A percentile compares a stretch with the other conserved stretches of the same genome.
phyloP scores from a whole-genome alignment of 2,888 invertebrate genomes.

The Vandiemenella viatica region DNA sequence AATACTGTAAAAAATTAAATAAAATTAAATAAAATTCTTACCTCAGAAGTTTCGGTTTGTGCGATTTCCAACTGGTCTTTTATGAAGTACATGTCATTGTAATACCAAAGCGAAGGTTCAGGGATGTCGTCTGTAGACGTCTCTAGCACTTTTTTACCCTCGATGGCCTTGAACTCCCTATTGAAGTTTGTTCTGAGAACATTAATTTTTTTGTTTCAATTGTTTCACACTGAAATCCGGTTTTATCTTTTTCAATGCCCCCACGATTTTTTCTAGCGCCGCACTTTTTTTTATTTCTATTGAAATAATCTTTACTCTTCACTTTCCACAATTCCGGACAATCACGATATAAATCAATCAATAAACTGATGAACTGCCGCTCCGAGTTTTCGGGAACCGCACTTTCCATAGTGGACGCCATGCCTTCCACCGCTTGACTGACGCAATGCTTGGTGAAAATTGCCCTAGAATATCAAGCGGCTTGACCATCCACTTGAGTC shows the following conservation, averaged over 20 bases:
- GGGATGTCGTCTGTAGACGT: conserved; percentile 4
- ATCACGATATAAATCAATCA: not conserved
- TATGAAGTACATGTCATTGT: conserved; percentile 1
- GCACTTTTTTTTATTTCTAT: not conserved
- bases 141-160: not conserved
- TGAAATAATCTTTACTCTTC: conserved; percentile 1
- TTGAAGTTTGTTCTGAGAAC: conserved; percentile 1
- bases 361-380: not conserved
- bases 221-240: not conserved
- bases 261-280: not conserved
- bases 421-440: not conserved
- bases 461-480: too few species aligned
- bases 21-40: not conserved
- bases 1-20: too few species aligned
- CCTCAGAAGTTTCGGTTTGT: conserved; percentile 1
- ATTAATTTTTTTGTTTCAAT: conserved; percentile 1
- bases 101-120: conserved; percentile 3
- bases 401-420: not conserved
- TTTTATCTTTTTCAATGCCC: conserved; percentile 1
- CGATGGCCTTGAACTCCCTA: not conserved
- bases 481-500: too few species aligned
- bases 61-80: conserved; percentile 2
- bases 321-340: not conserved
- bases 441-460: not conserved
- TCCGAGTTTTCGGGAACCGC: not conserved